These are phyloP conservation scores for Phaethornis superciliosus DNA, from an alignment of 2,113 vertebrate genomes.

Conservation along the genomic window DNA sequence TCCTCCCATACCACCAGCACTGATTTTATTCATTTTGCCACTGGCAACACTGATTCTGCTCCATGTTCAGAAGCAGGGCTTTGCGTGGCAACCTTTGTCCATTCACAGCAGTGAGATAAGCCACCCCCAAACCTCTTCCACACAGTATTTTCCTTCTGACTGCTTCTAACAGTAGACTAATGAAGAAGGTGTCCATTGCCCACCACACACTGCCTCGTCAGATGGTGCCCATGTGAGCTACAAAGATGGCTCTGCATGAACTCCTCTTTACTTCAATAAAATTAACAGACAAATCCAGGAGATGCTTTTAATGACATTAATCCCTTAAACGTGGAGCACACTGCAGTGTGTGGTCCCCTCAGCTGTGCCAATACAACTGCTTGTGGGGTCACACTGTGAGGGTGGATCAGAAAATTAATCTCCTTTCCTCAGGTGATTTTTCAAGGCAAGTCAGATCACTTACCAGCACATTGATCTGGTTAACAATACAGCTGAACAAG, in stretches of 20 bases:
- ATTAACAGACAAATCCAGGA: neutral
- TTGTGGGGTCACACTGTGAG: neutral
- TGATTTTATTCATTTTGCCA: neutral
- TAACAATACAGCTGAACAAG: neutral
- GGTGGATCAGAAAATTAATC: neutral
- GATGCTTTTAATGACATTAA: neutral
- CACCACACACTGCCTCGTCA: neutral
- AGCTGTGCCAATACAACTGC: neutral
- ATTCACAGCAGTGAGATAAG: neutral
- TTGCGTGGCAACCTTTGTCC: neutral
- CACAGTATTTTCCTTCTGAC: neutral
- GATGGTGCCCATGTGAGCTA: neutral
- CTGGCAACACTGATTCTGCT: neutral
- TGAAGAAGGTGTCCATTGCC: neutral
- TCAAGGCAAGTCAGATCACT: neutral
- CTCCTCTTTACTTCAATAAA: neutral
- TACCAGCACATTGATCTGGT: neutral
- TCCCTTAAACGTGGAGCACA: neutral
- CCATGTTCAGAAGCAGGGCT: neutral
- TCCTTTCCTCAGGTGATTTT: neutral
- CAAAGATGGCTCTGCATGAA: neutral
- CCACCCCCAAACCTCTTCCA: neutral
- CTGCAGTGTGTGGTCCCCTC: accelerated
- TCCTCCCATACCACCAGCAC: neutral
- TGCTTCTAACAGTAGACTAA: neutral